Evolutionary conservation across 2,888 invertebrate species (phyloP).

Genomic region (Cybosia mesomella): DNA sequence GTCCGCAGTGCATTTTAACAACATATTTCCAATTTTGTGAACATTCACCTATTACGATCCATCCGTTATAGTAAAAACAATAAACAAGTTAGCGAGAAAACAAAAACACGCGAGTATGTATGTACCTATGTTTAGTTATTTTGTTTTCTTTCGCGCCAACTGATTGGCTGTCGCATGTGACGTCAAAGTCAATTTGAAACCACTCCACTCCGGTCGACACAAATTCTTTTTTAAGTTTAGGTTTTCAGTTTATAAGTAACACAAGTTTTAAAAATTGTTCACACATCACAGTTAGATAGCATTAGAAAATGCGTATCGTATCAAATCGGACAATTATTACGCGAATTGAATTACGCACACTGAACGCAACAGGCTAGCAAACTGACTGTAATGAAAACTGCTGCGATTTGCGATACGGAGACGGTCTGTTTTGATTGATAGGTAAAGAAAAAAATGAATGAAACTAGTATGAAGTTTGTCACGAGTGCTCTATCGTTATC

Average conservation of each 20-base stretch:
- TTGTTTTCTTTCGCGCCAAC: conserved; percentile 69
- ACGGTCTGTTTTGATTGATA: conserved; percentile 62
- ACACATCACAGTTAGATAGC: conserved; percentile 62
- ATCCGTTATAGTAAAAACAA: conserved; percentile 65
- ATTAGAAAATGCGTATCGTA: conserved; percentile 48
- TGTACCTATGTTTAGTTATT: conserved; percentile 34
- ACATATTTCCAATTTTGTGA: conserved; percentile 72
- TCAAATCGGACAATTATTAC: conserved; percentile 47
- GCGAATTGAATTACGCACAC: conserved; percentile 34
- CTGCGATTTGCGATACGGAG: conserved; percentile 56
- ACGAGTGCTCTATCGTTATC: conserved; percentile 34
- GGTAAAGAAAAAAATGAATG: conserved; percentile 56
- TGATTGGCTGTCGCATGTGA: conserved; percentile 78
- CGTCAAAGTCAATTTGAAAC: conserved; percentile 81
- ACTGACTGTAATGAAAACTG: conserved; percentile 62
- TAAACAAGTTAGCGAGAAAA: conserved; percentile 63
- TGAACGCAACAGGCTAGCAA: conserved; percentile 58
- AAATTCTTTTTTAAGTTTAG: conserved; percentile 50
- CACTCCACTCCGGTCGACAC: conserved; percentile 76
- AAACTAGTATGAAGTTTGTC: conserved; percentile 63
- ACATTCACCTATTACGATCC: conserved; percentile 70
- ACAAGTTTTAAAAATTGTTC: conserved; percentile 54
- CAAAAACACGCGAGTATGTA: conserved; percentile 60
- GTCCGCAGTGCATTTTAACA: conserved; percentile 84
- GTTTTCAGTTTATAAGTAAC: conserved; percentile 47